Conservation (phyloP, 2,888 invertebrate species). For the Cephalotes varians region DNA sequence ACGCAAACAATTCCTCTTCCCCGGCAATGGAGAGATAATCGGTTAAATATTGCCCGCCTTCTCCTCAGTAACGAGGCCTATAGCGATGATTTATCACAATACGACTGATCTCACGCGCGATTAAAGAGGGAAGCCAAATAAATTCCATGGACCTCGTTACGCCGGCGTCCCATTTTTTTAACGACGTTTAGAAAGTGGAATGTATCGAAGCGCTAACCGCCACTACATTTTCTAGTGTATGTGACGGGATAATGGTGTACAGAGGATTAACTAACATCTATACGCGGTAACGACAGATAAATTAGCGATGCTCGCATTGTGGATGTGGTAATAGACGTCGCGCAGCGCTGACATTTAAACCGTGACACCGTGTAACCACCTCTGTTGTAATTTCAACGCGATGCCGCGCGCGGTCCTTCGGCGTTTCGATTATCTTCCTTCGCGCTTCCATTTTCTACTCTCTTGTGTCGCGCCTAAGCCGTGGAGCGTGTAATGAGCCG, state of each 20-base stretch:
- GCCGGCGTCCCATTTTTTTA: constrained; percentile 58
- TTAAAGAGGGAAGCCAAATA: constrained; percentile 35
- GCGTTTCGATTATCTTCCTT: neutral
- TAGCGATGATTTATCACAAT: constrained; percentile 29
- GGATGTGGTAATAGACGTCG: constrained; percentile 77
- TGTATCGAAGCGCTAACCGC: constrained; percentile 58
- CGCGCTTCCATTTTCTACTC: constrained; percentile 63
- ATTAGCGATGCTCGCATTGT: constrained; percentile 77
- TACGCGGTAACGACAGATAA: constrained; percentile 72
- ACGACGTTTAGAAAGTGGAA: constrained; percentile 64
- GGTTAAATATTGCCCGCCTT: constrained; percentile 35
- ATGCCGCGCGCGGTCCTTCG: constrained; percentile 38
- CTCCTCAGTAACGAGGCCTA: neutral
- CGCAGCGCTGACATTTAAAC: constrained; percentile 74
- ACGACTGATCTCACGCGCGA: constrained; percentile 15
- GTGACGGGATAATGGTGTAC: constrained; percentile 64
- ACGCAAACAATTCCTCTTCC: constrained; percentile 24
- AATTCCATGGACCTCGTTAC: constrained; percentile 32
- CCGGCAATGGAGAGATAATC: neutral
- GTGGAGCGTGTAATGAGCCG: constrained; percentile 34
- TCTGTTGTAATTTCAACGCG: constrained; percentile 70
- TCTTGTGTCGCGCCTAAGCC: constrained; percentile 38
- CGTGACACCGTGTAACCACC: constrained; percentile 68
- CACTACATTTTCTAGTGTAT: constrained; percentile 65
- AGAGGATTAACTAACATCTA: constrained; percentile 71